Base-by-base conservation (phyloP, 2,888 invertebrate genomes). In the Habroteleia sp. region DNA sequence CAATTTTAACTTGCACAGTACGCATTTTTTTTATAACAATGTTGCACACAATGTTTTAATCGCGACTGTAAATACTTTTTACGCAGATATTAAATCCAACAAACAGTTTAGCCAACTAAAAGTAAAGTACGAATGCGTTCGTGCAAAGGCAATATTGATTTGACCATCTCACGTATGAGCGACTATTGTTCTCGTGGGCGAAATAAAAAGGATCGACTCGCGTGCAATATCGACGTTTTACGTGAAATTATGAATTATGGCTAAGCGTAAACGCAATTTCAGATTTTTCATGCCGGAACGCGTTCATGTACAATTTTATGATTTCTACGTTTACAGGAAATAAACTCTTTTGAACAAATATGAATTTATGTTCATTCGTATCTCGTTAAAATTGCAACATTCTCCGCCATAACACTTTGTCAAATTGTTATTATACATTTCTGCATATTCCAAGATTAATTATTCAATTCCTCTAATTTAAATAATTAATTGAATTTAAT, bases 131-230 rank as follows among this genome's bases (percentile, higher is more conserved):
- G 58, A 35, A 7, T 46, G 44, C 66, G 39, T 56, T 48, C 17
- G 39, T 66, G 56, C 56, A 37, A 48, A 27, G 33, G 41, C 68
- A 58, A 68, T 68, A 68, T 68, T 58, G 68, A 68, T 68, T 68
- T 50, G 58, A 50, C 37, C 54, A 54, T 31, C 44, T 29, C 44
- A 13, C 39, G 41, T 41, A 56, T 13, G 14, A 14, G 20, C 54
- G 44, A 46, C 48, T 62, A 29, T 66, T 56, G 44, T 66, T 56
- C 39, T 56, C 31, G 39, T 4, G 4, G n/a, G 8, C 7, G 29
- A 48, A 44, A 54, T 37, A 54, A 65, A 65, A 54, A 54, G 16
- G 6, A 33, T 8, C 16, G 35, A 41, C 20, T 10, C 33, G 11
- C 37, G n/a, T 17, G 4, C 10, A 56, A 29, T 63, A 63, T 52